These are phyloP conservation scores for Nemotelus nigrinus DNA, from an alignment of 2,888 invertebrate genomes.

Conservation along the genomic window DNA sequence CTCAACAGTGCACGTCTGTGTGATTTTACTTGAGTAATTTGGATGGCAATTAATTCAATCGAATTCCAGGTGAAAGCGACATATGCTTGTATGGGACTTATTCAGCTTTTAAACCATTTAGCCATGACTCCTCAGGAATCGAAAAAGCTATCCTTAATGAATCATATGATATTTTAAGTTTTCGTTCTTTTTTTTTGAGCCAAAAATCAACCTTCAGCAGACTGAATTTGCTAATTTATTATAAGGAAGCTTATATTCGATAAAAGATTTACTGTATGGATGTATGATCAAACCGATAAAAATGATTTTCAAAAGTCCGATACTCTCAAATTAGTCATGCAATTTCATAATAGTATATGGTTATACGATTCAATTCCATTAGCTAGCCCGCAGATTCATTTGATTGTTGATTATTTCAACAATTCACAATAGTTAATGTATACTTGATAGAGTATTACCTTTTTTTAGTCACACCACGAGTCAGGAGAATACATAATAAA, in stretches of 20 bases:
- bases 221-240: not conserved
- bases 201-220: no score
- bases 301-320: constrained; percentile 24
- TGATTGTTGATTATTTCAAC: constrained; percentile 34
- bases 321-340: constrained; percentile 4
- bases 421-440: constrained; percentile 21
- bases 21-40: constrained; percentile 31
- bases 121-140: not conserved
- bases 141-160: not conserved
- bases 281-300: not conserved
- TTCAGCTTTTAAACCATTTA: constrained; percentile 15
- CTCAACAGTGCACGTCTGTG: not conserved
- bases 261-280: constrained; percentile 12
- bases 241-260: not conserved
- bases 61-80: not conserved
- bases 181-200: not conserved
- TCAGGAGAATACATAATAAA: no score
- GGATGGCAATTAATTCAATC: constrained; percentile 40
- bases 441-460: no score
- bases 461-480: no score
- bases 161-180: no score
- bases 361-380: constrained; percentile 41
- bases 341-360: constrained; percentile 17
- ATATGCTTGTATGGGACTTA: constrained; percentile 11
- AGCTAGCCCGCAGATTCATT: constrained; percentile 37